Base-by-base conservation (phyloP, 2,888 invertebrate species). In the Molanna angustata region DNA sequence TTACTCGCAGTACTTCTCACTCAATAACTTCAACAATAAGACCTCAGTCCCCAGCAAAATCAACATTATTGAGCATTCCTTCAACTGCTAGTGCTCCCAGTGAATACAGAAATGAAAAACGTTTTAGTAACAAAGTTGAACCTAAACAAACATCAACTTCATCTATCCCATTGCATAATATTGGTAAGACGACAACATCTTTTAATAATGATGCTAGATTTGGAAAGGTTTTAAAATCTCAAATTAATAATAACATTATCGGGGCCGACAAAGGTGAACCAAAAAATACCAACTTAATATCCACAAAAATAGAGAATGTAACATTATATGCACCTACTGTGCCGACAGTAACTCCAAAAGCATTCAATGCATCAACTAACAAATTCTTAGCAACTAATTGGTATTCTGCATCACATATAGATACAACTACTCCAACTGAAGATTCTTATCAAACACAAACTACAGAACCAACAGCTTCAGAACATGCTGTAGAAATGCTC, bases 401-500 rank as follows among this genome's bases (percentile, higher is more conserved):
- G 47, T 50, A 50, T 13, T 37, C 58, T 14, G 47, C 22, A 13
- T 27, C 54, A 4, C 22, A 47, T 22, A 16, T 39, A 2, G 52
- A 47, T 44, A 27, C 45, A 13, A 43, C 51, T 6, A 31, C 52
- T 6, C 44, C 54, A 6, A 46, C 53, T 35, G 61, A 65, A 1
- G 65, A 68, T 14, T 42, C 56, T 39, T 64, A 67, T 9, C 65
- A 67, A 4, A 60, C 65, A 13, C 60, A 50, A 40, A 47, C 60
- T 4, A 70, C 72, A 2, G 70, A 74, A 55, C 70, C 66, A 1
- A 67, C 69, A 1, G 82, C 85, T 49, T 77, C 82, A 49, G 84
- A 87, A 61, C 83, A 88, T 63, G 80, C 86, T 1, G 79, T 85
- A 55, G 82, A 83, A 56, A 82, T 89, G 74, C 70, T 88, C 41